Conservation (phyloP, 2,797 vertebrate species). For the Aselliscus stoliczkanus region DNA sequence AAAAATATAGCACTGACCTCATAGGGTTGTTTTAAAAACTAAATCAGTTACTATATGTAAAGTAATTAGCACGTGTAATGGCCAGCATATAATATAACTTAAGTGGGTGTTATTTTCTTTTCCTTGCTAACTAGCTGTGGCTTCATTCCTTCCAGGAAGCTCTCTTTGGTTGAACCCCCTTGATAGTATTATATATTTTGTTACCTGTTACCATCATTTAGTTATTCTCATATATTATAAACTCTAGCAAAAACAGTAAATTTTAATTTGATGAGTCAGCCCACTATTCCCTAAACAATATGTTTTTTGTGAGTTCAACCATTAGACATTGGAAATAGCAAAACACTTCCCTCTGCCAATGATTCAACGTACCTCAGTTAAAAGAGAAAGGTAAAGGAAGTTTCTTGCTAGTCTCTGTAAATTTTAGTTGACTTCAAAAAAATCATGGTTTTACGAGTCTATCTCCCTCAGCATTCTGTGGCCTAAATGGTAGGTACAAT, state of each 20-base stretch:
- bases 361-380: neutral
- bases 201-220: neutral
- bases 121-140: neutral
- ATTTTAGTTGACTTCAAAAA: neutral
- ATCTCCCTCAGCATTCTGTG: neutral
- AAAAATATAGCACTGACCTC: neutral
- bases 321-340: neutral
- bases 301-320: neutral
- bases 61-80: neutral
- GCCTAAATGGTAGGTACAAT: neutral
- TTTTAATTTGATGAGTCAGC: neutral
- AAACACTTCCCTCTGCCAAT: neutral
- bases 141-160: neutral
- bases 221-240: neutral
- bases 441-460: neutral
- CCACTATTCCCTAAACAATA: neutral
- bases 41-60: neutral
- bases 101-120: neutral
- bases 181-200: neutral
- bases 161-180: neutral
- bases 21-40: neutral
- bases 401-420: neutral
- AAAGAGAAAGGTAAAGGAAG: neutral
- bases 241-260: neutral
- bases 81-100: neutral